A percentile compares a stretch with the other conserved stretches of the same genome.
Conservation (phyloP, 2,888 invertebrate genomes). For the Ophion ventricosus region DNA sequence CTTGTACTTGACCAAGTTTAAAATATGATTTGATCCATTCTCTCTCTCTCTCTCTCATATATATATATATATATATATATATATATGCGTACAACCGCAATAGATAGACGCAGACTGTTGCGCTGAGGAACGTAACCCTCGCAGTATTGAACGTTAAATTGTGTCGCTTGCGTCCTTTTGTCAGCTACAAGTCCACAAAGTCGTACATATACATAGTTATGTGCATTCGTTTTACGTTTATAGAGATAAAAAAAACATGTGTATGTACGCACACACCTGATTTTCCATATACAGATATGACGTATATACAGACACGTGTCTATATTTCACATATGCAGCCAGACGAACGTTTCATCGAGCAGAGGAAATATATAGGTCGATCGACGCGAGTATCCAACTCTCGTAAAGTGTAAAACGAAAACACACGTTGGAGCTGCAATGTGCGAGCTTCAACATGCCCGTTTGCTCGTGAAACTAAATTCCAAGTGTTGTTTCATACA, state of each 20-base stretch:
- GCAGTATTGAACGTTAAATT: background rate
- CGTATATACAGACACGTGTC: background rate
- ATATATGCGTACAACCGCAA: background rate
- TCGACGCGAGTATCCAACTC: slow-evolving; percentile 51
- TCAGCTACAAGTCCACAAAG: background rate
- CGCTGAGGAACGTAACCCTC: slow-evolving; percentile 8
- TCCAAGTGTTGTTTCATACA: slow-evolving; percentile 15
- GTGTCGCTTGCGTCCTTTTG: slow-evolving; percentile 2
- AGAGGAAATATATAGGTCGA: slow-evolving; percentile 56
- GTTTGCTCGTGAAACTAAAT: slow-evolving; percentile 27
- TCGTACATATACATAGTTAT: background rate
- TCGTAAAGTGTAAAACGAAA: slow-evolving; percentile 57
- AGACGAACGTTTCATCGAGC: slow-evolving; percentile 42
- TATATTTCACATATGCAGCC: slow-evolving; percentile 15
- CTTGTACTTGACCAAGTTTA: background rate
- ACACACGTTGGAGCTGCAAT: slow-evolving; percentile 45
- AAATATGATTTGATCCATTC: background rate
- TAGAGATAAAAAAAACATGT: background rate
- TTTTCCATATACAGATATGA: background rate
- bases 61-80: background rate
- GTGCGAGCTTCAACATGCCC: slow-evolving; percentile 35
- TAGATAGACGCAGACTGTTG: background rate
- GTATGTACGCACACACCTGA: background rate
- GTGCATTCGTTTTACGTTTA: background rate
- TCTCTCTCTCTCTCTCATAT: background rate